Evolutionary conservation across 1,140 invertebrate species (phyloP).

Genomic region (Capitella teleta): DNA sequence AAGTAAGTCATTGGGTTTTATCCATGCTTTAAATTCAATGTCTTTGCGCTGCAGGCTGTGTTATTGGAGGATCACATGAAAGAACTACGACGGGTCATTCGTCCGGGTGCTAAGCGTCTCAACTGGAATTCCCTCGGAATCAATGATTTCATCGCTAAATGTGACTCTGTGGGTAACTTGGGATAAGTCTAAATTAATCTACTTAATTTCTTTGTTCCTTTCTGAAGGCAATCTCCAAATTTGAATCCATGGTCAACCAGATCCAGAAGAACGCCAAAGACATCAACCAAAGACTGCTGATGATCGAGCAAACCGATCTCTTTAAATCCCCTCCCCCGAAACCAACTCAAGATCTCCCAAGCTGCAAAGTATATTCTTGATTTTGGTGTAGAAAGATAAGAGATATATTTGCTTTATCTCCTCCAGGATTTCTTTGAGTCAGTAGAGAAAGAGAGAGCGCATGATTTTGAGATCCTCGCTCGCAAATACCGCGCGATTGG

Average conservation of each 20-base stretch:
- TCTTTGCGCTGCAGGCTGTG: constrained; percentile 21
- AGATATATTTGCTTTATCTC: not conserved
- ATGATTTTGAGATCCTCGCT: constrained; percentile 53
- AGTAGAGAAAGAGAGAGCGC: constrained; percentile 55
- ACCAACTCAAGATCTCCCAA: constrained; percentile 26
- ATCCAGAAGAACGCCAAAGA: constrained; percentile 65
- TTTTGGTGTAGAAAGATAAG: not conserved
- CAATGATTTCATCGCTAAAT: constrained; percentile 55
- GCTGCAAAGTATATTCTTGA: constrained; percentile 26
- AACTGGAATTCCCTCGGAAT: constrained; percentile 76
- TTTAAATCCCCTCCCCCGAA: constrained; percentile 36
- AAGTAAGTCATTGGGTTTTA: constrained; percentile 21
- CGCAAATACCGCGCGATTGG: constrained; percentile 60
- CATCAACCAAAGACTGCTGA: constrained; percentile 42
- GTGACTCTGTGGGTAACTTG: constrained; percentile 36
- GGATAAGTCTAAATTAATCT: not conserved
- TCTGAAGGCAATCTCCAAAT: constrained; percentile 41
- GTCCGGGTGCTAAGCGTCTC: constrained; percentile 64
- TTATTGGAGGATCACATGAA: constrained; percentile 48
- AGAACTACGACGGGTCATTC: constrained; percentile 63
- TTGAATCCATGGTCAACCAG: constrained; percentile 57
- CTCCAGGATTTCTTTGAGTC: constrained; percentile 55
- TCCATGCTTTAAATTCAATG: not conserved
- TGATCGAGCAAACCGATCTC: constrained; percentile 36
- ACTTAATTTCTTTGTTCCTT: not conserved